Base-by-base conservation (phyloP, 1,140 invertebrate species). In the Heliconius melpomene region DNA sequence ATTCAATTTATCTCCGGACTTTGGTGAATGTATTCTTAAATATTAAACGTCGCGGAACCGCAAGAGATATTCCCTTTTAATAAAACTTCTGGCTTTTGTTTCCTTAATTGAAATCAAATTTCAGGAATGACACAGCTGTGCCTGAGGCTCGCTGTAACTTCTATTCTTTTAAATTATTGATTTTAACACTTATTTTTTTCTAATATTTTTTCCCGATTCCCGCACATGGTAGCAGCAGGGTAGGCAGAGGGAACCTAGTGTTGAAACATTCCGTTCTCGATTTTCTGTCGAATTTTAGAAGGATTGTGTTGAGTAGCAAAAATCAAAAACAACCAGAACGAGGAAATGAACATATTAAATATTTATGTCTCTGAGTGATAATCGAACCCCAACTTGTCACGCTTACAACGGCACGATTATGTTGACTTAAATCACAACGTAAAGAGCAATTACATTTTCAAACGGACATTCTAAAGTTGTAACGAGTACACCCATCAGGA, bases 91-190 rank as follows among this genome's bases (percentile, higher is more conserved):
- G 86, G 86, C 87, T 89, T 91, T 91, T 89, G 90, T 90, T 93
- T 90, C 90, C 90, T 87, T 91, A 92, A 93, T 93, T 93, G 87
- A 90, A 92, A 93, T 92, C 88, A 91, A 89, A 93, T 92, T 91
- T 89, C 88, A 89, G 86, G 85, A 89, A 87, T 86, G 88, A 89
- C 91, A 86, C 91, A 93, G 90, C 89, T 91, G 90, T 87, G 71
- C 88, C 74, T 52, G 70, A 29, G 79, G 71, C 74, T 46, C 73
- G 78, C 85, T 85, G 84, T 82, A 83, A 84, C 82, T 83, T 79
- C 78, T 87, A 82, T 79, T 82, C 86, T 85, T 83, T 74, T 66
- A 85, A 83, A 82, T 75, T 80, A 78, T 83, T 82, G 76, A 83
- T 81, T 81, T 75, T 20, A 72, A 72, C 71, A 26, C 60, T 66